Evolutionary conservation across 1,140 invertebrate species (phyloP), one percentile per base, ranked within the genome.

Genomic region (Heliconius hewitsoni): DNA sequence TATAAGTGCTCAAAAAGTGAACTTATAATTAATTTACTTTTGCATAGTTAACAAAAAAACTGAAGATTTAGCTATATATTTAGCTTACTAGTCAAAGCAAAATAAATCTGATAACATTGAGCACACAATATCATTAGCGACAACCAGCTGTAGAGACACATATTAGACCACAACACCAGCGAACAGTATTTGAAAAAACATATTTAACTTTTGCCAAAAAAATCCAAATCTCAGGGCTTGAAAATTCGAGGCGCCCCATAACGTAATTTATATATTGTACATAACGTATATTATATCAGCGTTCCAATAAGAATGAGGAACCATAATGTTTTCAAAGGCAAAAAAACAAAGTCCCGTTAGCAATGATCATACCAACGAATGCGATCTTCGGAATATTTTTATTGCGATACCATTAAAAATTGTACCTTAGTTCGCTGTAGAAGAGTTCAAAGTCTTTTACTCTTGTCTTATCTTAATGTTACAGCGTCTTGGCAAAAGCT

Each of bases 361-460:
- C 72, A 78, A 50, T 78, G 55, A 74, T 78, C 77, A 73, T 78
- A 73, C 70, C 73, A 78, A 78, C 76, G 66, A 78, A 78, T 78
- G 66, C 72, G 71, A 78, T 66, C 27, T 46, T 60, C 60, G 27
- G 18, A 60, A 57, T 57, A 37, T 74, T 74, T 55, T 74, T 60
- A 60, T 55, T 55, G 52, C 27, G 52, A 11, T 19, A 11, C 9
- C 60, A 30, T 66, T 30, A 30, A 66, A 30, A 66, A 66, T 66
- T 66, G 60, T 30, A 66, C 23, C 27, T 27, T 66, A 66, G 27
- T 11, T 16, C 60, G 4, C 5, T 66, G 60, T 27, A 13, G 13
- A 30, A 66, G 60, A 66, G 60, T 30, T 66, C 60, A 66, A 66
- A 66, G 3, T 66, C 27, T 1, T 66, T 66, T 66, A 30, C 11